These are phyloP conservation scores for Drosophila santomea DNA, from an alignment of 1,140 invertebrate genomes.

Conservation along the genomic window DNA sequence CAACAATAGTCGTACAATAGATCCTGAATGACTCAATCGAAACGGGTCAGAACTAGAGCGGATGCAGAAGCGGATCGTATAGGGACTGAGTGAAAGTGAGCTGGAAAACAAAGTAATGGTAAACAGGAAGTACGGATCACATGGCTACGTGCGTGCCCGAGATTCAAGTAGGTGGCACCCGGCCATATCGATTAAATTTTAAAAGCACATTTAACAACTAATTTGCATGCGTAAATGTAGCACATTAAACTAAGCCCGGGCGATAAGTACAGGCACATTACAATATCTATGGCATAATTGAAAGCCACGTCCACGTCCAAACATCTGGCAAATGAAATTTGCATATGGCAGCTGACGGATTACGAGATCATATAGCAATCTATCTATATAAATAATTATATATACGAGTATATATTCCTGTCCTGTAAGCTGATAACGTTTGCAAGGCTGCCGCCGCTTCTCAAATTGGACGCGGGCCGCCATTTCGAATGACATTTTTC, in stretches of 20 bases:
- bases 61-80: conserved; percentile 43
- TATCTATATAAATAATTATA: not conserved
- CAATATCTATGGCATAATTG: conserved; percentile 44
- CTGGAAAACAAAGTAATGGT: conserved; percentile 14
- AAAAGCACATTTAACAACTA: conserved; percentile 65
- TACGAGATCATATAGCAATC: conserved; percentile 12
- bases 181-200: conserved; percentile 42
- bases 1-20: conserved; percentile 1
- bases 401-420: conserved; percentile 8
- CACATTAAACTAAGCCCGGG: conserved; percentile 56
- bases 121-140: conserved; percentile 47
- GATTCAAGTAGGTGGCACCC: conserved; percentile 30
- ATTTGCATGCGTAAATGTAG: conserved; percentile 75
- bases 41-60: conserved; percentile 19
- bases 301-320: conserved; percentile 56
- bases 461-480: conserved; percentile 64
- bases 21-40: conserved; percentile 44
- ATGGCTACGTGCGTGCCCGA: conserved; percentile 21
- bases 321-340: conserved; percentile 69
- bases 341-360: conserved; percentile 63
- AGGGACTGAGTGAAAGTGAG: conserved; percentile 54
- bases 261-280: conserved; percentile 29
- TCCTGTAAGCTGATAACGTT: conserved; percentile 62
- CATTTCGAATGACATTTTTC: conserved; percentile 67
- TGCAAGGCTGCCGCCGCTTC: conserved; percentile 26